phyloP scores from a whole-genome alignment of 2,888 invertebrate species.

The Sphecodes monilicornis region DNA sequence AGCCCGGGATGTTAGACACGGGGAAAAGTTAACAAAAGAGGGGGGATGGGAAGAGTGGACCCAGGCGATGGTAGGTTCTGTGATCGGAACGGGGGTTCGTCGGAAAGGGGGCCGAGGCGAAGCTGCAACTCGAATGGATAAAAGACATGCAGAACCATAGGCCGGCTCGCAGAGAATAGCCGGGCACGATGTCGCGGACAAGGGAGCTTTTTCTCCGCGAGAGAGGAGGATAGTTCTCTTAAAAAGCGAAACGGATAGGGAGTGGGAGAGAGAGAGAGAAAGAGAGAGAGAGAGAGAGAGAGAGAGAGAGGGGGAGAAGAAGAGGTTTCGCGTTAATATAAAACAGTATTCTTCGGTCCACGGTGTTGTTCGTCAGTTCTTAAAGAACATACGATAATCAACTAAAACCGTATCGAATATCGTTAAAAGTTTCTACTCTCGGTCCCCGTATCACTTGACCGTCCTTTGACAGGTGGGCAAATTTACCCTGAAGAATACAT shows the following conservation, averaged over 20 bases:
- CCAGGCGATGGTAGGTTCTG: background rate
- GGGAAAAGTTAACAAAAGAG: background rate
- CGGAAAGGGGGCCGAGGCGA: background rate
- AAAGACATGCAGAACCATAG: background rate
- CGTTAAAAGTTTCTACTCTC: constrained; percentile 46
- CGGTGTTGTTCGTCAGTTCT: constrained; percentile 58
- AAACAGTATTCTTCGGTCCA: constrained; percentile 65
- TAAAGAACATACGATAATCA: constrained; percentile 60
- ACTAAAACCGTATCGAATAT: constrained; percentile 62
- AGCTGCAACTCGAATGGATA: constrained; percentile 16
- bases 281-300: constrained; percentile 2
- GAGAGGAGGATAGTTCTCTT: background rate
- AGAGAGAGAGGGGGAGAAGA: background rate
- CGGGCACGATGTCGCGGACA: background rate
- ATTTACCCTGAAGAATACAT: constrained; percentile 96
- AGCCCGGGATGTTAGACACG: constrained; percentile 1
- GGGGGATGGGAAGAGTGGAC: background rate
- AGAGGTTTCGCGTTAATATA: constrained; percentile 51
- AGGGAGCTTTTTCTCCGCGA: constrained; percentile 16
- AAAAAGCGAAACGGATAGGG: background rate
- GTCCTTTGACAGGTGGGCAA: constrained; percentile 90
- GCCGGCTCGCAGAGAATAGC: background rate
- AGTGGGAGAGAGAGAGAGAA: background rate
- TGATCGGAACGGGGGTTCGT: background rate
- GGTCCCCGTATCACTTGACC: constrained; percentile 77